Base-by-base conservation (phyloP, 2,888 invertebrate genomes). In the Lutraria lutraria region DNA sequence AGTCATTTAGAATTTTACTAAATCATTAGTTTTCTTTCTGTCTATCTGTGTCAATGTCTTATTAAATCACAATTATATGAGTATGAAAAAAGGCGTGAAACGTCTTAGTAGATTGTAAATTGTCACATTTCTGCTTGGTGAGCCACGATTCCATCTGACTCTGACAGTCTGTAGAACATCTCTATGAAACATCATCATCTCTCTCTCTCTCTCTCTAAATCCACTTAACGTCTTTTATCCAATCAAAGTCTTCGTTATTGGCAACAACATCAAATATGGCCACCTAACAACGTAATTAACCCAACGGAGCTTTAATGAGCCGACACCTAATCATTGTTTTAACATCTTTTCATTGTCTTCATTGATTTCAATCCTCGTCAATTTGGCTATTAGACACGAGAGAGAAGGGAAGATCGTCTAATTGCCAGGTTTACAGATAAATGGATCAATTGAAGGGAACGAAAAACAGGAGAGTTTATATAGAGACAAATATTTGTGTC, bases 311-410 rank as follows among this genome's bases (percentile, higher is more conserved):
- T 86, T 89, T 90, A 92, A 92, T 90, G 92, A 93, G 90, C 90
- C 90, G 85, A 76, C 87, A 85, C 90, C 88, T 93, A 93, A 93
- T 93, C 93, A 92, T 93, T 93, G 93, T 93, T 93, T 93, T 93
- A 93, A 86, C 92, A 92, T 92, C 93, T 87, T 90, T 92, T 93
- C 90, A 94, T 93, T 92, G 92, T 91, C 91, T 85, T 83, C 56
- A 91, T 92, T 88, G 89, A 89, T 91, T 86, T 34, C 76, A 87
- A 87, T 87, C 83, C 83, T 43, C 60, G 86, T 81, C 63, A 88
- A 88, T 88, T 88, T 60, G 54, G 53, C 63, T 72, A 79, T 85
- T 56, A 79, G 54, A 79, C 34, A 43, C 21, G n/a, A 56, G 54
- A 56, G 54, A 56, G 56, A 31, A 34, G 15, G 43, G 56, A 76